phyloP scores from a whole-genome alignment of 2,888 invertebrate species.

The Sabatieria punctata region DNA sequence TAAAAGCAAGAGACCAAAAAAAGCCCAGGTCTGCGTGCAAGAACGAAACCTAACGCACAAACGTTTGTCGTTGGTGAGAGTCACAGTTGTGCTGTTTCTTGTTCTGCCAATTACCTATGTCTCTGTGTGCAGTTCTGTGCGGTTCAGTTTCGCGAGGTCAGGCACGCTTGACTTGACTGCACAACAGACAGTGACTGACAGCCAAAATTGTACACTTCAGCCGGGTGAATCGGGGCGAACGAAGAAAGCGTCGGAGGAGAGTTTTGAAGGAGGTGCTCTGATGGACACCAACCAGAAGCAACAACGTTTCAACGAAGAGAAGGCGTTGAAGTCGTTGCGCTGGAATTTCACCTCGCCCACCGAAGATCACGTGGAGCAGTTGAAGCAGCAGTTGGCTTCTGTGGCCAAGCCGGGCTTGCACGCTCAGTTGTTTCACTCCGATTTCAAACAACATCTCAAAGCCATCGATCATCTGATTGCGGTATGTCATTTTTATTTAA shows the following conservation, averaged over 20 bases:
- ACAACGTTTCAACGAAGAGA: conserved; percentile 81
- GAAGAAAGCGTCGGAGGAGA: conserved; percentile 7
- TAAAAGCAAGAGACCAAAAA: too few species aligned
- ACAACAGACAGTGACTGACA: too few species aligned
- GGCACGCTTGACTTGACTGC: too few species aligned
- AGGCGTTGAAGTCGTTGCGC: conserved; percentile 65
- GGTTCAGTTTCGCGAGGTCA: too few species aligned
- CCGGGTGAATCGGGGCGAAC: conserved; percentile 11
- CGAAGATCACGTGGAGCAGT: conserved; percentile 76
- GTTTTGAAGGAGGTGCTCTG: conserved; percentile 5
- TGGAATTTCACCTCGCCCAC: conserved; percentile 89
- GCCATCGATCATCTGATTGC: conserved; percentile 76
- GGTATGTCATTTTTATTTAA: too few species aligned
- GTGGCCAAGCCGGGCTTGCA: conserved; percentile 70
- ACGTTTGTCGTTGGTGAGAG: too few species aligned
- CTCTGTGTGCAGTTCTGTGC: too few species aligned
- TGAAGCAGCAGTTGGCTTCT: conserved; percentile 79
- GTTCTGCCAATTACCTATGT: too few species aligned
- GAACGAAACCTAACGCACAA: too few species aligned
- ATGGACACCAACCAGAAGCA: conserved; percentile 53
- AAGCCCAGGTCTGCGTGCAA: too few species aligned
- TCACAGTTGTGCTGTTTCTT: too few species aligned
- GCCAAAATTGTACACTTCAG: too few species aligned
- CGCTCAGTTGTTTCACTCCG: conserved; percentile 78
- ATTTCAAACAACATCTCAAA: conserved; percentile 83